Evolutionary conservation across 2,113 vertebrate genomes (phyloP).

Genomic region (Catagonus wagneri): DNA sequence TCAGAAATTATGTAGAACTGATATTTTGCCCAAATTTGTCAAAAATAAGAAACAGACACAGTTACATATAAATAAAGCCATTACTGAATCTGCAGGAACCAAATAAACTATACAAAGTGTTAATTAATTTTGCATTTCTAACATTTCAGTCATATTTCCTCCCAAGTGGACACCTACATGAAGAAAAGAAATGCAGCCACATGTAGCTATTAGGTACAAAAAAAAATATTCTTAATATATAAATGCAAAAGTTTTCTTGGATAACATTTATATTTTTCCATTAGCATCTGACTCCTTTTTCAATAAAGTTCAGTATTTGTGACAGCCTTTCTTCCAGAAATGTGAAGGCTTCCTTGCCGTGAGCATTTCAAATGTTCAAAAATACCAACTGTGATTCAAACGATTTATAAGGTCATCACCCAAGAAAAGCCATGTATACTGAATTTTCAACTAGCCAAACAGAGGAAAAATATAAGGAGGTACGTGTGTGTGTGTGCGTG

Average conservation of each 20-base stretch:
- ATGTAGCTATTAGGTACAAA: conserved; percentile 64
- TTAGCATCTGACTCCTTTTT: conserved; percentile 74
- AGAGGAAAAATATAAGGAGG: conserved; percentile 36
- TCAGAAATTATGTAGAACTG: conserved; percentile 66
- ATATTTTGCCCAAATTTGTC: conserved; percentile 87
- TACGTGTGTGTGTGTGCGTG: background rate
- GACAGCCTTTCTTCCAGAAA: conserved; percentile 74
- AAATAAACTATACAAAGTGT: conserved; percentile 81
- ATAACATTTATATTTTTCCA: conserved; percentile 75
- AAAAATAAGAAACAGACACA: conserved; percentile 79
- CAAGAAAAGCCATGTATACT: conserved; percentile 64
- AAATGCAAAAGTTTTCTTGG: conserved; percentile 65
- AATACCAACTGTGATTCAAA: conserved; percentile 77
- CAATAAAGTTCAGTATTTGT: conserved; percentile 74
- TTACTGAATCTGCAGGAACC: conserved; percentile 84
- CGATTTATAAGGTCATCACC: conserved; percentile 76
- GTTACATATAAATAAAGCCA: conserved; percentile 85
- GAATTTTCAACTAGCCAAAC: conserved; percentile 63
- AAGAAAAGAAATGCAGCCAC: conserved; percentile 77
- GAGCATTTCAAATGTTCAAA: conserved; percentile 74
- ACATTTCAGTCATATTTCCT: conserved; percentile 84
- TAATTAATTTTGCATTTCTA: conserved; percentile 88
- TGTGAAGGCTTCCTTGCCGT: conserved; percentile 66
- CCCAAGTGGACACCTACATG: conserved; percentile 62
- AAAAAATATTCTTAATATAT: conserved; percentile 72